Percentiles rank a stretch among this genome's conserved stretches.
These are phyloP conservation scores for Cuculus canorus DNA, from an alignment of 2,797 vertebrate species.

Conservation along the genomic window DNA sequence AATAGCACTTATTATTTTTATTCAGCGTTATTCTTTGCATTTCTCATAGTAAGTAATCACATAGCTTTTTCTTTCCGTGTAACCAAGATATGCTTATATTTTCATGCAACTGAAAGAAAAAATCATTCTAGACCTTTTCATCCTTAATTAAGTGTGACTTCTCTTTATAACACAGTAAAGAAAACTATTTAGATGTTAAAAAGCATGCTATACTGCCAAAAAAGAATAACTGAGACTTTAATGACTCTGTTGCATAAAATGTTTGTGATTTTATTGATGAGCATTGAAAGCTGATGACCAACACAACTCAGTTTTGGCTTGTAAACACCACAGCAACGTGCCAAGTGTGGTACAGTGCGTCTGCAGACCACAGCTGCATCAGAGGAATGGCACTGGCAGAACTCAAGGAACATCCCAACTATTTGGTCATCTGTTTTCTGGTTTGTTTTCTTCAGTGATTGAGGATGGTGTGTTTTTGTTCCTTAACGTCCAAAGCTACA, in stretches of 20 bases:
- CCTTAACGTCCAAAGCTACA: not conserved
- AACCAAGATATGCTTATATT: constrained; percentile 19
- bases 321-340: not conserved
- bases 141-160: not conserved
- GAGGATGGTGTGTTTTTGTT: not conserved
- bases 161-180: not conserved
- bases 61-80: not conserved
- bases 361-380: not conserved
- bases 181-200: not conserved
- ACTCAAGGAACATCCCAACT: not conserved
- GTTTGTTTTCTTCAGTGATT: not conserved
- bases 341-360: not conserved
- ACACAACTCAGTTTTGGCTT: not conserved
- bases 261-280: not conserved
- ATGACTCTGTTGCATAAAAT: not conserved
- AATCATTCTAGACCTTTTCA: not conserved
- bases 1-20: constrained; percentile 49
- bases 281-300: not conserved
- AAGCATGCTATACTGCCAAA: not conserved
- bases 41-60: constrained; percentile 49
- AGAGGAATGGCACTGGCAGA: not conserved
- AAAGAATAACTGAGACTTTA: not conserved
- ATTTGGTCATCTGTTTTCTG: not conserved
- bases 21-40: constrained; percentile 26
- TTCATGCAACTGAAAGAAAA: not conserved